Percentiles rank a stretch among this genome's conserved stretches.
Evolutionary conservation across 1,140 invertebrate genomes (phyloP).

Genomic region (Magallana ariakensis): DNA sequence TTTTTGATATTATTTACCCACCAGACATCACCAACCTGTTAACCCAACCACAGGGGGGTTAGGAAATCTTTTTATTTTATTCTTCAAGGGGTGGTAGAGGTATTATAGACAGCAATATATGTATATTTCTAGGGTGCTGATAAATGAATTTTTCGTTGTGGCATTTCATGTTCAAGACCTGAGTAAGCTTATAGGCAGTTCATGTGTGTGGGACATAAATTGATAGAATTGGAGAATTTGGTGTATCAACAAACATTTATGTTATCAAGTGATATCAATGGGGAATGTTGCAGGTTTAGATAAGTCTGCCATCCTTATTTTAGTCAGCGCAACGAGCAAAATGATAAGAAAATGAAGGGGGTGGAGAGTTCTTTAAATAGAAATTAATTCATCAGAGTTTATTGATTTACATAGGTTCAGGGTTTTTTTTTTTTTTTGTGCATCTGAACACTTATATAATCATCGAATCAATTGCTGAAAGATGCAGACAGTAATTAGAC

Average conservation of each 20-base stretch:
- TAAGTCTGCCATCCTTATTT: conserved; percentile 1
- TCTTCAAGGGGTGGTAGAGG: background rate
- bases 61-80: background rate
- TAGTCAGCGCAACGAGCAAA: too few species aligned
- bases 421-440: too few species aligned
- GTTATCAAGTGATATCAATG: background rate
- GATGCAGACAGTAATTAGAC: background rate
- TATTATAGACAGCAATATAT: background rate
- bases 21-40: background rate
- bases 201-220: background rate
- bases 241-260: conserved; percentile 6
- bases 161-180: background rate
- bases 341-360: background rate
- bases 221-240: background rate
- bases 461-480: background rate
- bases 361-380: background rate
- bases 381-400: conserved; percentile 5
- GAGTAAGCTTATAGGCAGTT: background rate
- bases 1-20: conserved; percentile 16
- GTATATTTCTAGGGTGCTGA: background rate
- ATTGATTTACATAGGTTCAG: background rate
- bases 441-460: too few species aligned
- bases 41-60: conserved; percentile 12
- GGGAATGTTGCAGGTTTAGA: background rate
- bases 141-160: background rate